Base-by-base conservation (phyloP, 1,140 invertebrate species). In the Sitophilus oryzae region DNA sequence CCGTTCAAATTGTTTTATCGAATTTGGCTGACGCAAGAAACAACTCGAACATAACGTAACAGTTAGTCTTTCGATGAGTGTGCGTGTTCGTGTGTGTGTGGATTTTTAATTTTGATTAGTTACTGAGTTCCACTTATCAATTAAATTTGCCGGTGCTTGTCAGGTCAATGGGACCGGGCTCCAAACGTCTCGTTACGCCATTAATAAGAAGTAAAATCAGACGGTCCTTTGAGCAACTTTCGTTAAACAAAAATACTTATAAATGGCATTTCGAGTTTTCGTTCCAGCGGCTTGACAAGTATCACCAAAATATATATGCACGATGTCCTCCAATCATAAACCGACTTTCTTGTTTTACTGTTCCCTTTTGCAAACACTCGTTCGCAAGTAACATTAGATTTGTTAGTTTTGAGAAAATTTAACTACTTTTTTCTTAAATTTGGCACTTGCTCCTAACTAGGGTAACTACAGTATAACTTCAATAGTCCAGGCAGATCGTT, bases 21-120 rank as follows among this genome's bases (percentile, higher is more conserved):
- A 61, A 66, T 68, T 70, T 67, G 68, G 68, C 65, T 62, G 67
- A 61, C 49, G 49, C 48, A 51, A 60, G 56, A 57, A 49, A 60
- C 65, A 60, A 59, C 64, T 66, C 65, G 51, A 62, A 63, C 58
- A 64, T 58, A 66, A 65, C 62, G 66, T 67, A 70, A 65, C 62
- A 70, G 62, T 70, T 70, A 66, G 65, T 69, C 59, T 51, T 66
- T 68, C 67, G 69, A 68, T 71, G 69, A 71, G 66, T 67, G 69
- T 69, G 65, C 70, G 69, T 69, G 65, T 70, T 65, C 70, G 65
- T 64, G 68, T 70, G 68, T 69, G 69, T 57, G 67, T 66, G 60
- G 59, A 64, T 66, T 67, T 46, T 66, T 67, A 20, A 45, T 51
- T 68, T 69, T 66, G 60, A 62, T 68, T 66, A 66, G 63, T 67